phyloP scores from a whole-genome alignment of 2,888 invertebrate genomes.

The Pristionchus mayeri region DNA sequence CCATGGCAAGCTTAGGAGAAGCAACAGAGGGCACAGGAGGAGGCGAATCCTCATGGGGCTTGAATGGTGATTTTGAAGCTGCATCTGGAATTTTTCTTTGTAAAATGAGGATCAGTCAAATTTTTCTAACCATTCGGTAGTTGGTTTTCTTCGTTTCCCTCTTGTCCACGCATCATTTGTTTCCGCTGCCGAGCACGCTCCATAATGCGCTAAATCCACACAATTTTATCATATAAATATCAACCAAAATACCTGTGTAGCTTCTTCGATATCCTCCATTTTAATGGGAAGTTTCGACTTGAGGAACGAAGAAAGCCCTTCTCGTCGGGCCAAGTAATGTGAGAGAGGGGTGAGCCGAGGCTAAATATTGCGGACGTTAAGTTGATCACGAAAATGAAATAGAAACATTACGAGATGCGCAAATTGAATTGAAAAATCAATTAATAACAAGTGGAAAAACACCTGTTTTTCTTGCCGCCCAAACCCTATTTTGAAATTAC shows the following conservation, averaged over 20 bases:
- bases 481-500: neutral
- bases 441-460: too few species aligned
- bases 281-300: constrained; percentile 1
- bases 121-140: neutral
- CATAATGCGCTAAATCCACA: constrained; percentile 55
- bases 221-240: neutral
- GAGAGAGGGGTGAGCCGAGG: neutral
- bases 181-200: constrained; percentile 58
- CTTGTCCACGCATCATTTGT: constrained; percentile 51
- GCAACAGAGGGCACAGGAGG: constrained; percentile 19
- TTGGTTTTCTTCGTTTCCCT: constrained; percentile 57
- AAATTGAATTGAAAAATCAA: neutral
- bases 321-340: neutral
- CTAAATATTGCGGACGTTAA: neutral
- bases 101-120: neutral
- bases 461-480: too few species aligned
- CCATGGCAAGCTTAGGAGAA: constrained; percentile 4
- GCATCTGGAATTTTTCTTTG: neutral
- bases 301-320: neutral
- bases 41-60: constrained; percentile 17
- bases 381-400: neutral
- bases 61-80: constrained; percentile 1
- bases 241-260: neutral
- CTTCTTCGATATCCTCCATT: constrained; percentile 37
- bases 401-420: neutral